These are phyloP conservation scores for Hesperia comma DNA, from an alignment of 2,888 invertebrate species.

Conservation along the genomic window DNA sequence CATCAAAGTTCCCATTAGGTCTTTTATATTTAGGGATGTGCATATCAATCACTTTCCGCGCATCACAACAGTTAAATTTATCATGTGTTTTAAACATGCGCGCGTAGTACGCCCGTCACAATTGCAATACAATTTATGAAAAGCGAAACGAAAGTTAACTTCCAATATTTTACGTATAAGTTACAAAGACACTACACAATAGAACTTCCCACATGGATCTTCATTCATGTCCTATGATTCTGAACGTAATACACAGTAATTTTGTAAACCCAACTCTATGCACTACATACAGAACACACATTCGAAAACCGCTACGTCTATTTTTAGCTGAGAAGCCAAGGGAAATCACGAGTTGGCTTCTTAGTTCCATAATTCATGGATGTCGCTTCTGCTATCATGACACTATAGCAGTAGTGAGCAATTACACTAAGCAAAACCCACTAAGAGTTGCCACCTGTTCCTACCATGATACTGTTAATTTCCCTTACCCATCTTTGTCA, in stretches of 20 bases:
- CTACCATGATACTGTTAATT: slow-evolving; percentile 68
- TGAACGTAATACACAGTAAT: slow-evolving; percentile 6
- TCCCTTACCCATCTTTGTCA: slow-evolving; percentile 46
- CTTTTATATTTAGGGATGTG: neutral
- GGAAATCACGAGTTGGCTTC: slow-evolving; percentile 40
- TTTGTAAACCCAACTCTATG: slow-evolving; percentile 33
- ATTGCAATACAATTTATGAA: slow-evolving; percentile 40
- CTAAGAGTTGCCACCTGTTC: slow-evolving; percentile 75
- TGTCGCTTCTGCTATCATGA: slow-evolving; percentile 64
- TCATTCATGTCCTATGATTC: slow-evolving; percentile 39
- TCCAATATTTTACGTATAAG: slow-evolving; percentile 33
- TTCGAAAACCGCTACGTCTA: slow-evolving; percentile 14
- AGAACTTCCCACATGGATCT: slow-evolving; percentile 45
- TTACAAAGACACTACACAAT: slow-evolving; percentile 45
- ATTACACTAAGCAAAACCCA: slow-evolving; percentile 73
- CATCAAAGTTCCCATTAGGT: neutral
- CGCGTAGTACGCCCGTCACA: slow-evolving; percentile 40
- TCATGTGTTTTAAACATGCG: slow-evolving; percentile 1
- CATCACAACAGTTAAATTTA: no score
- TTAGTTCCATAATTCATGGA: slow-evolving; percentile 60
- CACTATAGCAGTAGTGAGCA: slow-evolving; percentile 67
- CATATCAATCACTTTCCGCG: neutral
- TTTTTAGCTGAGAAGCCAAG: slow-evolving; percentile 31
- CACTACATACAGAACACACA: neutral
- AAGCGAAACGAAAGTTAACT: slow-evolving; percentile 34